Conservation (phyloP, 2,888 invertebrate species). For the Metopia argyrocephala region DNA sequence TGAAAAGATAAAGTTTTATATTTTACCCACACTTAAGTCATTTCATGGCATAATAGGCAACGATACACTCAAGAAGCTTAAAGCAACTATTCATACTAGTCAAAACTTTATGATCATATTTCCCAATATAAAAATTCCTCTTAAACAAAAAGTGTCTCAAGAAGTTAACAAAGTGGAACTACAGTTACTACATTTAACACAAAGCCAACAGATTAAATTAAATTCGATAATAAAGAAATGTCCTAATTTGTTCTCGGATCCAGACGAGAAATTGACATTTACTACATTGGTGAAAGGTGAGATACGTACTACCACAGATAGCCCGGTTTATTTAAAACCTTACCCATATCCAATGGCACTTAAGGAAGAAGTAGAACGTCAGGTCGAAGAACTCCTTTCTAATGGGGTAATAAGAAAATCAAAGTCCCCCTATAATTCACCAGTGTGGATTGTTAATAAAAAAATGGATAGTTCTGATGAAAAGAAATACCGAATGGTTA, state of each 20-base stretch:
- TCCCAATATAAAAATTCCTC: conserved; percentile 20
- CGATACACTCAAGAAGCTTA: conserved; percentile 20
- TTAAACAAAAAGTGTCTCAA: conserved; percentile 27
- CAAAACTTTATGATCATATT: conserved; percentile 31
- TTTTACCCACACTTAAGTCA: conserved; percentile 34
- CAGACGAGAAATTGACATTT: conserved; percentile 17
- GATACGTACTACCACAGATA: conserved; percentile 11
- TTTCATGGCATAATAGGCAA: conserved; percentile 38
- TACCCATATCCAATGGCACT: neutral
- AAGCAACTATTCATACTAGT: conserved; percentile 36
- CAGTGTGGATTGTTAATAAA: conserved; percentile 1
- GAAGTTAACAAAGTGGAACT: conserved; percentile 21
- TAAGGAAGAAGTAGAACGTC: neutral
- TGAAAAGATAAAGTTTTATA: conserved; percentile 31
- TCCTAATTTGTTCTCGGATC: neutral
- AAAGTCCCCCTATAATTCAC: conserved; percentile 10
- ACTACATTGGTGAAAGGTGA: conserved; percentile 17
- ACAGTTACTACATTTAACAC: conserved; percentile 18
- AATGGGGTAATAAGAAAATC: conserved; percentile 3
- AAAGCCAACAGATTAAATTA: no score
- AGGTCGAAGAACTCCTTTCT: neutral
- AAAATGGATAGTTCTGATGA: neutral
- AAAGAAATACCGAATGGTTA: neutral
- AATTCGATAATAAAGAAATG: no score
- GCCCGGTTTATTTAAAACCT: neutral